Evolutionary conservation across 2,113 vertebrate species (phyloP), one percentile per base, ranked within the genome.

Genomic region (Passer montanus): DNA sequence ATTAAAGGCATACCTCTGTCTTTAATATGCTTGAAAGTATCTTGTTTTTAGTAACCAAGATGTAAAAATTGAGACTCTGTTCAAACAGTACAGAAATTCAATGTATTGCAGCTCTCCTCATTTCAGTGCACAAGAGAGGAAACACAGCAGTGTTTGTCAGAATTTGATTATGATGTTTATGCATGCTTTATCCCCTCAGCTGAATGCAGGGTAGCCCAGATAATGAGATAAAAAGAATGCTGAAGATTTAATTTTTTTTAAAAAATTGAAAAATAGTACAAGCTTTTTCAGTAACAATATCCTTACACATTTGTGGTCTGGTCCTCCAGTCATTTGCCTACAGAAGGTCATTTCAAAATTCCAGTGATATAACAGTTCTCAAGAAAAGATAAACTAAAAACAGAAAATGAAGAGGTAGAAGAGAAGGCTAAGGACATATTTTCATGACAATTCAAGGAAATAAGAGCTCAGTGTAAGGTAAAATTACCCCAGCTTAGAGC

Each of bases 11-110:
- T 72, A 70, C 70, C 69, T 80, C n/a, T 66, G 5, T 53, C 44
- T 90, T 69, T 55, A 33, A 37, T 75, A 52, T 23, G 1, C 23
- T 68, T 87, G 33, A 68, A 87, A 81, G 2, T 37, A 49, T 31
- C 5, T 8, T 8, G 0, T 1, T 63, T 73, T 80, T 77, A 27
- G 17, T 53, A 31, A 33, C 0, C 3, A 35, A 70, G 19, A 62
- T 35, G 14, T 56, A 67, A 55, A 86, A 83, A 66, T 67, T 72
- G 67, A 82, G 43, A n/a, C 22, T 63, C 26, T 67, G 19, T 73
- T 80, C 10, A 78, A 90, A 76, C 20, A 53, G 27, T n/a, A 30
- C 14, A 59, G 30, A 84, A 87, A 75, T 62, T 79, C 50, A 80
- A 8, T 12, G 13, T 28, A 28, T 14, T 70, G 18, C 37, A 76